Conservation (phyloP, 2,888 invertebrate genomes). For the Muschampia plurimacula region DNA sequence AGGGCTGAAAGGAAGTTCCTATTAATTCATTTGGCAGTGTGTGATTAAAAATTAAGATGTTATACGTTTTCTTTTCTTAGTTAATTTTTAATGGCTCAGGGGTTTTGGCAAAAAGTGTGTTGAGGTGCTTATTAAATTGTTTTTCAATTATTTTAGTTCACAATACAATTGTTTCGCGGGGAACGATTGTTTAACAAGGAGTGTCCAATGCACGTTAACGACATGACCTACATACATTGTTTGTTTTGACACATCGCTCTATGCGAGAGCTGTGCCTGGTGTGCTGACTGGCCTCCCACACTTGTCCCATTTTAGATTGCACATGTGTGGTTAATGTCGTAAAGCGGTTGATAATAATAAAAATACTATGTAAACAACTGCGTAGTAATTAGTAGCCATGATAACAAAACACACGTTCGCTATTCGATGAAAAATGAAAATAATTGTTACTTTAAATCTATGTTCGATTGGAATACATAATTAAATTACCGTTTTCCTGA, state of each 20-base stretch:
- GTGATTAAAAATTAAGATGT: slow-evolving; percentile 78
- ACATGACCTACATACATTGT: slow-evolving; percentile 62
- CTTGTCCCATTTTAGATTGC: slow-evolving; percentile 74
- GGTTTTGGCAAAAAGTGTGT: slow-evolving; percentile 51
- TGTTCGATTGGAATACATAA: neutral
- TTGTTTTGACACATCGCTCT: slow-evolving; percentile 68
- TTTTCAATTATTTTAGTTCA: slow-evolving; percentile 35
- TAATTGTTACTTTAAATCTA: neutral
- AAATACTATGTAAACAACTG: slow-evolving; percentile 48
- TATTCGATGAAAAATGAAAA: neutral
- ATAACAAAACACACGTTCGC: neutral
- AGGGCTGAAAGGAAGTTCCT: slow-evolving; percentile 55
- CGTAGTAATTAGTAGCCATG: slow-evolving; percentile 37
- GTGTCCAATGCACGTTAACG: slow-evolving; percentile 32
- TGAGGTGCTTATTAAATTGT: slow-evolving; percentile 69
- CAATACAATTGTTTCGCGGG: slow-evolving; percentile 20
- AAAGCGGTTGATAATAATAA: slow-evolving; percentile 42
- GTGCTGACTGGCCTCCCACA: slow-evolving; percentile 67
- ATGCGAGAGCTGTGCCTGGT: slow-evolving; percentile 30
- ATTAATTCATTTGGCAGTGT: slow-evolving; percentile 62
- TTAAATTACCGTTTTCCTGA: neutral
- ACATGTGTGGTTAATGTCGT: slow-evolving; percentile 58
- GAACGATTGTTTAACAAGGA: slow-evolving; percentile 4
- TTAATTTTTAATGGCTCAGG: slow-evolving; percentile 60
- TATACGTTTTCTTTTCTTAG: slow-evolving; percentile 55